These are phyloP conservation scores for Aphis craccivora DNA, from an alignment of 1,140 invertebrate species.

Conservation along the genomic window DNA sequence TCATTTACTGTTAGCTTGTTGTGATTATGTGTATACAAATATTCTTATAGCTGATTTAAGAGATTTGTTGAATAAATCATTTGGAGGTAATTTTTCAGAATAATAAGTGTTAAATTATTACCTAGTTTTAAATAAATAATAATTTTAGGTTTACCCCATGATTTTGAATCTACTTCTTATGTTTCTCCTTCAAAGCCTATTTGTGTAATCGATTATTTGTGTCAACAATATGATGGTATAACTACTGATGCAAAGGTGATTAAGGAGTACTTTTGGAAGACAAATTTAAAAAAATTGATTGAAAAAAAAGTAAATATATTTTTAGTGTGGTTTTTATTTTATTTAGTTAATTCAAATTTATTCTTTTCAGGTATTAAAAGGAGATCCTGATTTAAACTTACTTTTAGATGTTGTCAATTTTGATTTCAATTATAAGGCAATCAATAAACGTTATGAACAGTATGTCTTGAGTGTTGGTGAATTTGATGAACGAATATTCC, in stretches of 20 bases:
- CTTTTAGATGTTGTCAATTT: slow-evolving; percentile 77
- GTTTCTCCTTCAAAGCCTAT: slow-evolving; percentile 72
- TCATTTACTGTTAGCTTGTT: slow-evolving; percentile 87
- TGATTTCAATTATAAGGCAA: slow-evolving; percentile 81
- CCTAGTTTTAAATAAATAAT: slow-evolving; percentile 52
- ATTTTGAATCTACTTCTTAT: slow-evolving; percentile 76
- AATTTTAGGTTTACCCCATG: slow-evolving; percentile 73
- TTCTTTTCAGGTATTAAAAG: slow-evolving; percentile 67
- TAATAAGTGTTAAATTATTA: not conserved
- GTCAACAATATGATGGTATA: slow-evolving; percentile 77
- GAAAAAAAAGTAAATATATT: slow-evolving; percentile 71
- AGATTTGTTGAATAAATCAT: slow-evolving; percentile 79
- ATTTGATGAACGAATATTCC: slow-evolving; percentile 84
- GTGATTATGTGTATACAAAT: slow-evolving; percentile 91
- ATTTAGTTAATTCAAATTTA: not conserved
- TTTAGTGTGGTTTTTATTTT: not conserved
- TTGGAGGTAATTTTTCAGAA: slow-evolving; percentile 71
- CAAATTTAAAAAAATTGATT: slow-evolving; percentile 81
- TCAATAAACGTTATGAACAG: slow-evolving; percentile 90
- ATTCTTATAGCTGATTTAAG: slow-evolving; percentile 77
- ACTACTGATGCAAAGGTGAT: slow-evolving; percentile 85
- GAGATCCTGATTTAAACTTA: slow-evolving; percentile 72
- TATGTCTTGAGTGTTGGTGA: slow-evolving; percentile 90
- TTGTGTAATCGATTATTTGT: slow-evolving; percentile 85
- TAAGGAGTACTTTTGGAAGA: slow-evolving; percentile 88